Percentiles rank a stretch among this genome's conserved stretches.
phyloP scores from a whole-genome alignment of 2,797 vertebrate species.

The Chrysocyon brachyurus region DNA sequence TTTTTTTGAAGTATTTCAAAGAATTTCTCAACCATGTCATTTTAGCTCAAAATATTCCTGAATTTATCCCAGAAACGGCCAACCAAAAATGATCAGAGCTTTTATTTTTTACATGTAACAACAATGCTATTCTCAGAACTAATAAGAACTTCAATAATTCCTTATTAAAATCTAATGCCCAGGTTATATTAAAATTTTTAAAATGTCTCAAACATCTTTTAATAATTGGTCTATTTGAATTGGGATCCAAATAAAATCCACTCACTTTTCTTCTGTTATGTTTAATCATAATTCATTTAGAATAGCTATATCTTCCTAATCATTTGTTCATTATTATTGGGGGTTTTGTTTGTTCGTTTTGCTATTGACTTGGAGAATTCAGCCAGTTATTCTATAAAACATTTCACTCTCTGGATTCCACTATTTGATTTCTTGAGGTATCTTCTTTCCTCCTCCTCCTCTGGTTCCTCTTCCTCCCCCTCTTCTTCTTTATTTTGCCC shows the following conservation, averaged over 20 bases:
- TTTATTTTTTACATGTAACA: background rate
- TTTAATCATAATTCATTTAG: conserved; percentile 17
- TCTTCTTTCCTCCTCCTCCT: background rate
- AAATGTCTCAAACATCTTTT: background rate
- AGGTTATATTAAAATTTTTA: background rate
- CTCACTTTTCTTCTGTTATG: background rate
- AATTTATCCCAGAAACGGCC: background rate
- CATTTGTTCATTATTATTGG: background rate
- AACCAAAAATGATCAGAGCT: background rate
- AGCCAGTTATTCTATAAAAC: background rate
- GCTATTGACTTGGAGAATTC: background rate
- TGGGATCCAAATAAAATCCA: background rate
- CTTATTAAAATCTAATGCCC: background rate
- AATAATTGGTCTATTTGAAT: background rate
- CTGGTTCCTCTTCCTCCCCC: background rate
- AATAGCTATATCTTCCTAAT: background rate
- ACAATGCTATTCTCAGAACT: background rate
- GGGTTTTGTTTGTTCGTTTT: background rate
- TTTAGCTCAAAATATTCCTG: background rate
- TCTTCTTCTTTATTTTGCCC: background rate
- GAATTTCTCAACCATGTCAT: background rate
- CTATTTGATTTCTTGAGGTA: background rate
- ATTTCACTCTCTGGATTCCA: background rate
- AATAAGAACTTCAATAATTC: background rate
- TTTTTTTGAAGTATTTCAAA: background rate